These are phyloP conservation scores for Pedicia rivosa DNA, from an alignment of 2,888 invertebrate genomes.

Conservation along the genomic window DNA sequence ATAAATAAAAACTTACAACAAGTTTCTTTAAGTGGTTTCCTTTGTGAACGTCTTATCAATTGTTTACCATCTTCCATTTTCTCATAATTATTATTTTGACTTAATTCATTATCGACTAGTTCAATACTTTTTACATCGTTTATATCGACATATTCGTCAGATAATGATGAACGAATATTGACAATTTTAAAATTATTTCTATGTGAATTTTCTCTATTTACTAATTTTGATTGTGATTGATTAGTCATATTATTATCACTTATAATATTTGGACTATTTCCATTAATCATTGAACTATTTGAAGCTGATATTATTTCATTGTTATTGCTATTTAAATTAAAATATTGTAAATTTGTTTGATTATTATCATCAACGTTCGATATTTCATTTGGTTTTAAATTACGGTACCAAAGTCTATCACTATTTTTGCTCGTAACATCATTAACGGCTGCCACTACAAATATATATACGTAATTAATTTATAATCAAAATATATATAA, in stretches of 20 bases:
- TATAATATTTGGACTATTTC: too few relatives aligned
- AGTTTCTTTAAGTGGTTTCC: not conserved
- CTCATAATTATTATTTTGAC: not conserved
- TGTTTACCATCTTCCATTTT: not conserved
- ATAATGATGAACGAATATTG: constrained; percentile 2
- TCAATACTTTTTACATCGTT: constrained; percentile 3
- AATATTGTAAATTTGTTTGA: too few relatives aligned
- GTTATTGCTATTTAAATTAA: not conserved
- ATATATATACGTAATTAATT: too few relatives aligned
- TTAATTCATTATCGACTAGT: not conserved
- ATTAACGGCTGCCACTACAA: constrained; percentile 1
- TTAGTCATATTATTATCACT: too few relatives aligned
- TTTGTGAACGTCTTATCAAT: not conserved
- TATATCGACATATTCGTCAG: constrained; percentile 3
- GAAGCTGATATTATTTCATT: not conserved
- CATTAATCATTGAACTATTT: not conserved
- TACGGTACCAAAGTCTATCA: too few relatives aligned
- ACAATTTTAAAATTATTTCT: constrained; percentile 4
- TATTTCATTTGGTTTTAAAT: too few relatives aligned
- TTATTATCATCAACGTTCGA: too few relatives aligned
- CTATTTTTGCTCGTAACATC: not conserved
- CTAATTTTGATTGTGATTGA: too few relatives aligned
- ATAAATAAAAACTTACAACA: not conserved
- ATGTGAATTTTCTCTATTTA: too few relatives aligned
- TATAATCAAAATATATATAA: too few relatives aligned